Base-by-base conservation (phyloP, 2,113 vertebrate species). In the Anhinga anhinga region DNA sequence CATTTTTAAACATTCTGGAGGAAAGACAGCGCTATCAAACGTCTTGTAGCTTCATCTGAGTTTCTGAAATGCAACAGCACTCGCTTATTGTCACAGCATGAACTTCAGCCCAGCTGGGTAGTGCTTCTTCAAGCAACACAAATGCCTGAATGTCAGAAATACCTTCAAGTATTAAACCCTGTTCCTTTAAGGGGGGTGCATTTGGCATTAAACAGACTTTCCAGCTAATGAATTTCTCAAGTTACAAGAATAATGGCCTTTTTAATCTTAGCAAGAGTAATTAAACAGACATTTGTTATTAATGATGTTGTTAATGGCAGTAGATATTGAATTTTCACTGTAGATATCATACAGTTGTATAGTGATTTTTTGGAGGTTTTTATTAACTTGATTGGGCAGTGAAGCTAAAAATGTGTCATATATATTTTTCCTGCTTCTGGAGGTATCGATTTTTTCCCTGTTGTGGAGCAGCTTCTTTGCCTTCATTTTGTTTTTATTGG, bases 241-340 rank as follows among this genome's bases (percentile, higher is more conserved):
- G 95, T 98, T 97, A 97, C 95, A 98, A 98, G 97, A 98, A 98
- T 98, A 98, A 98, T 98, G 97, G 95, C 96, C 96, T 98, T 98
- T 98, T 98, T 98, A 98, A 98, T 98, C 97, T 98, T 98, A 98
- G 97, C 96, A 97, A 97, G 96, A 98, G 97, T 98, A 98, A 98
- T 98, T 98, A 98, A 98, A 98, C 93, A 98, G 98, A 98, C 97
- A 97, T 98, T 98, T 98, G 96, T 98, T 98, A 98, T 98, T 98
- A 98, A 98, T 98, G 98, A 98, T 98, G 95, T 98, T 98, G 97
- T 98, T 98, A 98, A 98, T 98, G 96, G 95, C 93, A 97, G 95
- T 80, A 98, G 98, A 98, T 98, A 98, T 92, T 97, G 97, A 98
- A 97, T 98, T 98, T 97, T 98, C 90, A 58, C 91, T 97, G 94